Base-by-base conservation (phyloP, 2,888 invertebrate species). In the Rotaria socialis region DNA sequence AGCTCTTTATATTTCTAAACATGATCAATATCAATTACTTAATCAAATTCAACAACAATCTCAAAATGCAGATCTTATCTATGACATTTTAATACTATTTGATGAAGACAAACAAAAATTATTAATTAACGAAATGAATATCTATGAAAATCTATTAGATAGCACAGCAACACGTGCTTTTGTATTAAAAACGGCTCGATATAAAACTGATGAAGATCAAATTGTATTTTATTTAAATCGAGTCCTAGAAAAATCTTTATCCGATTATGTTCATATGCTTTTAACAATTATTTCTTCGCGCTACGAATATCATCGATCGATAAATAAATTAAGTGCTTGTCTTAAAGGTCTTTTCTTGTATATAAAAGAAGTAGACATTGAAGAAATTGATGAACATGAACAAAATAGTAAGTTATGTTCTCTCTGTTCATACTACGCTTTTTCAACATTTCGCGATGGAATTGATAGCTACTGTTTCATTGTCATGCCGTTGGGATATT, bases 231-330 rank as follows among this genome's bases (percentile, higher is more conserved):
- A 75, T 75, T 43, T 75, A 43, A 75, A 75, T 75, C 41, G 7
- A 16, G 43, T 75, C 16, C 14, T 75, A 43, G 24, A 24, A 75
- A 43, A 43, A 43, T 43, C 41, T 22, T 8, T 75, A 22, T 1
- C 19, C 11, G 75, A 75, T 75, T 75, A 43, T 75, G 75, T 75
- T 41, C 43, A 75, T 75, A 75, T 75, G 41, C 75, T 75, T 43
- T 75, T 75, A 75, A 35, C 75, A 16, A 75, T 75, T 22, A 43
- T 75, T 24, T 43, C 41, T 19, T 43, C 41, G 16, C 75, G 75
- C 43, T 75, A 75, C 43, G 75, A 75, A 43, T 22, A 75, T 24
- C 16, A 75, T 22, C 43, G 24, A 22, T 43, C 43, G 16, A 75
- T 19, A 8, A 75, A 6, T 2, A 75, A 75, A 43, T 24, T 75